Base-by-base conservation (phyloP, 2,888 invertebrate genomes). In the Chouioia cunea region DNA sequence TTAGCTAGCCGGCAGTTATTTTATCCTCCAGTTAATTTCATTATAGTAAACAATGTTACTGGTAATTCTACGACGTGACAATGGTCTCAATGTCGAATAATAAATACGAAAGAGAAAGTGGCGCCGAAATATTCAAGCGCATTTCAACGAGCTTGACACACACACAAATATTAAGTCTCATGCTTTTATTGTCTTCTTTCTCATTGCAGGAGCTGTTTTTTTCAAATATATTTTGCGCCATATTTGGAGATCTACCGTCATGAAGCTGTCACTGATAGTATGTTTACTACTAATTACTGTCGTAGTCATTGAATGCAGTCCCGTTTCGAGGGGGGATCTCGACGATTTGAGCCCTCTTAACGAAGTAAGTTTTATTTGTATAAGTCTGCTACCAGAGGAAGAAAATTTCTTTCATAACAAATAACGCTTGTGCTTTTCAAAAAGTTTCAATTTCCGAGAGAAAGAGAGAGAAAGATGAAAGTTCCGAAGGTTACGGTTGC, bases 281-380 rank as follows among this genome's bases (percentile, higher is more conserved):
- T 77, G 79, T 53, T 77, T 77, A 22, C 69, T 82, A 15, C 70
- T 80, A 65, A 54, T 81, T 74, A 73, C 76, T 47, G 43, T 79
- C 16, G 75, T 74, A 16, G 69, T 81, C 15, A 80, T 76, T 47
- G 73, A 75, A 59, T 77, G 78, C 69, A 75, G 74, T 58, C 83
- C 85, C 1, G 74, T 83, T 59, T 78, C 78, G 75, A 78, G 81
- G 60, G 82, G 81, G 60, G 72, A 78, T 22, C 79, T 79, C 50
- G 79, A 82, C 4, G 84, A 85, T 58, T 77, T 84, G 65, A 83
- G 78, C 65, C 83, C 85, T 4, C 69, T 84, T 36, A 85, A 85
- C 76, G 85, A 85, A 79, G 85, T 85, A 76, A 85, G 84, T 79
- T 50, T 59, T 18, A 36, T 36, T 12, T 36, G 2, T 36, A 36